Evolutionary conservation across 2,113 vertebrate species (phyloP).

Genomic region (Proterorhinus semilunaris): DNA sequence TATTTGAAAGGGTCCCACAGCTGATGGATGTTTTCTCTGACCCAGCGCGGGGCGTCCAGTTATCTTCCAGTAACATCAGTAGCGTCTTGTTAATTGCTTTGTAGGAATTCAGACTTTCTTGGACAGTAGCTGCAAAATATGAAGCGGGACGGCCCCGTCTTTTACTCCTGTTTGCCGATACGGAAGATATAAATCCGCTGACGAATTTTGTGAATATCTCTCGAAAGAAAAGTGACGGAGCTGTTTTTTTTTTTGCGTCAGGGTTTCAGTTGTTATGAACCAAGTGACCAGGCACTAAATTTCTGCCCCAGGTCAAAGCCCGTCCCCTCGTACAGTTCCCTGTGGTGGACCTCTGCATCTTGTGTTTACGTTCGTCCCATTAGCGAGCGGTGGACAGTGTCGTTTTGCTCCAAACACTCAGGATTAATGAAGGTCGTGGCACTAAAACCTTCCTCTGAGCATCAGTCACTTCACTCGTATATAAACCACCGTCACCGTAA

Average conservation of each 20-base stretch:
- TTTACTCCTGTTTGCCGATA: too few species aligned
- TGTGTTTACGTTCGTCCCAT: slow-evolving; percentile 73
- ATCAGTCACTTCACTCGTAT: slow-evolving; percentile 57
- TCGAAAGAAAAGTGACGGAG: too few species aligned
- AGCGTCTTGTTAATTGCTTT: too few species aligned
- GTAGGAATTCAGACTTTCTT: too few species aligned
- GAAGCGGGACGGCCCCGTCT: too few species aligned
- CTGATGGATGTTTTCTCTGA: slow-evolving; percentile 51
- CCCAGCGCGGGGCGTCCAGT: slow-evolving; percentile 38
- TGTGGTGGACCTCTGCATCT: slow-evolving; percentile 22
- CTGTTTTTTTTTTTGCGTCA: too few species aligned
- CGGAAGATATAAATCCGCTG: too few species aligned
- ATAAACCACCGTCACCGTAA: not conserved
- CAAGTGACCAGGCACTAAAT: not conserved
- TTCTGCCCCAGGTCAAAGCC: not conserved
- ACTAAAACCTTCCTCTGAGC: slow-evolving; percentile 70
- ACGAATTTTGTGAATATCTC: too few species aligned
- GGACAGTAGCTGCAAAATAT: too few species aligned
- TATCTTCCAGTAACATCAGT: not conserved
- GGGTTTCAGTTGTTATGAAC: not conserved
- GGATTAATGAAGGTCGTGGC: slow-evolving; percentile 74
- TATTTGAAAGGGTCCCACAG: slow-evolving; percentile 47
- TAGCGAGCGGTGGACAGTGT: slow-evolving; percentile 63
- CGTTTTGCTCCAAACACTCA: slow-evolving; percentile 72
- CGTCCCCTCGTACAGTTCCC: not conserved